A percentile compares a stretch with the other conserved stretches of the same genome.
Evolutionary conservation across 2,888 invertebrate genomes (phyloP).

Genomic region (Blastobasis adustella): DNA sequence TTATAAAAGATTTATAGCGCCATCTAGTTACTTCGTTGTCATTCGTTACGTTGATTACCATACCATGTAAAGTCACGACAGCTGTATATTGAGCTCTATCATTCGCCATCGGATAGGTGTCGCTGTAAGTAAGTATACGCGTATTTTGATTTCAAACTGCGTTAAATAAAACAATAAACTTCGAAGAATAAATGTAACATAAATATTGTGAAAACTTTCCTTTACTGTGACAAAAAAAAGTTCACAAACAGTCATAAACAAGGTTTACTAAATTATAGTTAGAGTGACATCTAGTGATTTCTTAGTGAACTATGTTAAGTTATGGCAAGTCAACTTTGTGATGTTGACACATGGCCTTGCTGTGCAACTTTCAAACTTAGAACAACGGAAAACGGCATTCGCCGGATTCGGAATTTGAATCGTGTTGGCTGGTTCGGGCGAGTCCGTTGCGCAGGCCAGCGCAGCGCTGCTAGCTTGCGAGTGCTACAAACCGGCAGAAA

Average conservation of each 20-base stretch:
- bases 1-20: no score
- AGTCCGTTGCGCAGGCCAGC: conserved; percentile 26
- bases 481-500: conserved; percentile 51
- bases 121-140: no score
- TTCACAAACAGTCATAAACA: neutral
- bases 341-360: conserved; percentile 40
- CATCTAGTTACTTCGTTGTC: no score
- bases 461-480: conserved; percentile 15
- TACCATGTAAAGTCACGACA: no score
- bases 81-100: no score
- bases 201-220: no score
- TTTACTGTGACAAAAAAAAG: no score
- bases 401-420: conserved; percentile 57
- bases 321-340: conserved; percentile 15
- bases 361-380: conserved; percentile 64
- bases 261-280: neutral
- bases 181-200: no score
- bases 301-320: conserved; percentile 26
- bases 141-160: no score
- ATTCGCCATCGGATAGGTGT: no score
- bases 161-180: no score
- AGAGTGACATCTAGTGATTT: conserved; percentile 36
- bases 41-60: no score
- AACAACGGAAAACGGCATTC: conserved; percentile 49
- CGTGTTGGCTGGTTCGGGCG: conserved; percentile 28